Evolutionary conservation across 1,140 invertebrate species (phyloP).

Genomic region (Saxidomus purpurata): DNA sequence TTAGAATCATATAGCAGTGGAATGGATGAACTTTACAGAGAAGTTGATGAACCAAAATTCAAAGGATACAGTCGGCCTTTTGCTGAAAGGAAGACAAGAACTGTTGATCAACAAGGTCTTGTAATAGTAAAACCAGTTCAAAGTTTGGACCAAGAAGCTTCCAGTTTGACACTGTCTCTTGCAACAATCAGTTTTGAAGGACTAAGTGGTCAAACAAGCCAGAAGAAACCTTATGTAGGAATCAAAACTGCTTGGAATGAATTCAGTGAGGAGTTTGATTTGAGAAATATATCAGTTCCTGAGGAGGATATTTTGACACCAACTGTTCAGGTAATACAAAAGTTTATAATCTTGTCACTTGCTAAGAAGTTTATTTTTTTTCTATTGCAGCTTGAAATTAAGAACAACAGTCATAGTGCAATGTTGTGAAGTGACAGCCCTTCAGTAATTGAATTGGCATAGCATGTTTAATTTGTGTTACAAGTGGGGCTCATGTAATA

Average conservation of each 20-base stretch:
- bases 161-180: background rate
- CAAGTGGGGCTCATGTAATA: too few relatives aligned
- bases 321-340: conserved; percentile 2
- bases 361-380: too few relatives aligned
- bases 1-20: background rate
- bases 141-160: background rate
- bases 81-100: background rate
- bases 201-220: background rate
- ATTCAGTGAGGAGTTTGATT: background rate
- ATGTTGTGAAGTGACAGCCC: too few relatives aligned
- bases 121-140: background rate
- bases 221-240: background rate
- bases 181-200: background rate
- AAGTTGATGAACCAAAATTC: background rate
- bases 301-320: conserved; percentile 20
- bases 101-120: background rate
- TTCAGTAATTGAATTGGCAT: too few relatives aligned
- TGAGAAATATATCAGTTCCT: background rate
- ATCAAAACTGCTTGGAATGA: background rate
- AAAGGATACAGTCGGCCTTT: background rate
- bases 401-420: too few relatives aligned
- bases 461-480: too few relatives aligned
- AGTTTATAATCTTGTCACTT: too few relatives aligned
- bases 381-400: too few relatives aligned
- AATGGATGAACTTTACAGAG: background rate